phyloP scores from a whole-genome alignment of 2,797 vertebrate species.

The Fundulus diaphanus region DNA sequence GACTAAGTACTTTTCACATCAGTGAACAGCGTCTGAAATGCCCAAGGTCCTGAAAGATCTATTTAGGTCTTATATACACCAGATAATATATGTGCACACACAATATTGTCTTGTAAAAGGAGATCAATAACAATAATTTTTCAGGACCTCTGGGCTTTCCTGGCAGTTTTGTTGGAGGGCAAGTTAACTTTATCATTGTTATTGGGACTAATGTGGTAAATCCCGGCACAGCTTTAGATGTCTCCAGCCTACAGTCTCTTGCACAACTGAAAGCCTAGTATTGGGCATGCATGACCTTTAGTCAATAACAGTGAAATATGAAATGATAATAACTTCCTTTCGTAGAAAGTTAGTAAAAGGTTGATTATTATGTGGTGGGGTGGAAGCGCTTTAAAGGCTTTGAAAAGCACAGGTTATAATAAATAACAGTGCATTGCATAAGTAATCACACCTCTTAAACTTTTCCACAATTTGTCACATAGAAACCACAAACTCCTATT shows the following conservation, averaged over 20 bases:
- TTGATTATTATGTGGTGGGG: not conserved
- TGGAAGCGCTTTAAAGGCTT: not conserved
- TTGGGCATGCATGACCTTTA: not conserved
- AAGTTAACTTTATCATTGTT: conserved; percentile 17
- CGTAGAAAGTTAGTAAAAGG: not conserved
- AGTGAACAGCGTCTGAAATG: not conserved
- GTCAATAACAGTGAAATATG: conserved; percentile 10
- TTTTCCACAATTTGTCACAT: not conserved
- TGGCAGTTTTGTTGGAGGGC: conserved; percentile 16
- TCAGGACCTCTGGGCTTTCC: conserved; percentile 9
- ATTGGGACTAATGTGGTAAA: conserved; percentile 9
- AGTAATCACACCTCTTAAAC: not conserved
- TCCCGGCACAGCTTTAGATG: conserved; percentile 6
- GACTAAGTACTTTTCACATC: conserved; percentile 14
- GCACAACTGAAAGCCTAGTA: conserved; percentile 2
- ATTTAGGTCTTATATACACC: conserved; percentile 6
- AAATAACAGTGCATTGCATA: conserved; percentile 9
- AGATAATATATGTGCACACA: conserved; percentile 13
- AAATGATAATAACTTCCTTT: not conserved
- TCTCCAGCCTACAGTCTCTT: not conserved
- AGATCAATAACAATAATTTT: conserved; percentile 24
- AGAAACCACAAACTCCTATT: not conserved
- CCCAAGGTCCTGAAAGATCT: conserved; percentile 17
- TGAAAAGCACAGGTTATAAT: not conserved
- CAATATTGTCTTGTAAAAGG: conserved; percentile 22